Percentiles rank a stretch among this genome's conserved stretches.
Evolutionary conservation across 2,113 vertebrate genomes (phyloP).

Genomic region (Pachycephala philippinensis): DNA sequence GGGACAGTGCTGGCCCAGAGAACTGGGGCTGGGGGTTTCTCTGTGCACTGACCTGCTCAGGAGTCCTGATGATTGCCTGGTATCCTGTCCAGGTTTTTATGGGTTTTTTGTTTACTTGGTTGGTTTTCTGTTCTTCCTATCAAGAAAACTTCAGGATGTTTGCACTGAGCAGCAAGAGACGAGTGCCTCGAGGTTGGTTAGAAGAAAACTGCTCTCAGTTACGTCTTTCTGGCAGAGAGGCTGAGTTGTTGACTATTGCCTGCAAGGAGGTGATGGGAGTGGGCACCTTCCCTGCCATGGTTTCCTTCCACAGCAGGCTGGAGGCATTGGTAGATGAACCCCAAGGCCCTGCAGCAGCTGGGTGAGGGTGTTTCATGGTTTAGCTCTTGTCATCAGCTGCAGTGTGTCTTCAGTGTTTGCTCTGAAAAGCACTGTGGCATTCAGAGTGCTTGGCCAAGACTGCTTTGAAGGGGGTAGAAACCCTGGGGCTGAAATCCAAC

Average conservation of each 20-base stretch:
- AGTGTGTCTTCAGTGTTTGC: not conserved
- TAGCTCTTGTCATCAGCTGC: not conserved
- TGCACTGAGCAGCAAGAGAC: not conserved
- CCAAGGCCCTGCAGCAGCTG: not conserved
- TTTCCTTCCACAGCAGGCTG: not conserved
- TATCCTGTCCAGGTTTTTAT: not conserved
- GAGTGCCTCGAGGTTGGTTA: not conserved
- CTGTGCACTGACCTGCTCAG: not conserved
- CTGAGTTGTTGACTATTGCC: not conserved
- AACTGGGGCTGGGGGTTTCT: not conserved
- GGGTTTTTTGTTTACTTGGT: not conserved
- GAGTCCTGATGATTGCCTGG: not conserved
- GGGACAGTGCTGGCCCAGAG: not conserved
- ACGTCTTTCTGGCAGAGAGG: not conserved
- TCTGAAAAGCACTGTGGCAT: not conserved
- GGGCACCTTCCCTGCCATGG: not conserved
- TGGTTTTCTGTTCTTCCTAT: not conserved
- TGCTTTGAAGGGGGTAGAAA: not conserved
- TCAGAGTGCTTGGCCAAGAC: not conserved
- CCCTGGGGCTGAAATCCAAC: not conserved
- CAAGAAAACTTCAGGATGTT: slow-evolving; percentile 9
- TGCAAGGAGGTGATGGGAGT: not conserved
- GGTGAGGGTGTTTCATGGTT: not conserved
- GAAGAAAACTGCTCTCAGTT: not conserved
- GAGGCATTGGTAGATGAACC: not conserved